Base-by-base conservation (phyloP, 2,888 invertebrate species). In the Creontiades dilutus region DNA sequence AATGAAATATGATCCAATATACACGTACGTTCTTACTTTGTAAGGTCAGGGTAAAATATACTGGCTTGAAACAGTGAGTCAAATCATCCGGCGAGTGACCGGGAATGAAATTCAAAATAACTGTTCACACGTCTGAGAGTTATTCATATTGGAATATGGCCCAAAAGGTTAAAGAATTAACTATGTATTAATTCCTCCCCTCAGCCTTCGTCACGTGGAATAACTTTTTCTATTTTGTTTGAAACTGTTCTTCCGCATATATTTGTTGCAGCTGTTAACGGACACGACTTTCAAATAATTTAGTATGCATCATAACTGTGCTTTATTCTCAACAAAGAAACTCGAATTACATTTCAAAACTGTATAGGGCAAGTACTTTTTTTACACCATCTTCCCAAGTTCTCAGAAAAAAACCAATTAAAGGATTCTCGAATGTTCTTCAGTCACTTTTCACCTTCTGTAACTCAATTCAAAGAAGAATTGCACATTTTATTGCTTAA, bases 71-170 rank as follows among this genome's bases (percentile, higher is more conserved):
- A 5, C 68, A 23, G 23, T 14, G n/a, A 23, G 68, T 68, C 11
- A 68, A 68, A 23, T 68, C 68, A 68, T 23, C 68, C 68, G 68
- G 19, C 16, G 7, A 16, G n/a, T n/a, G 57, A 68, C 13, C 68
- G 11, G 23, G 68, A 68, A 68, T 68, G 23, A 68, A 68, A 68
- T 68, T 68, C 68, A 68, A 23, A 68, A 68, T 23, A 68, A 68
- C 68, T 11, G 23, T 23, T 68, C 13, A 27, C 11, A 68, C 23
- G 11, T 12, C 68, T 19, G 19, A 9, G 68, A 23, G 23, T 13
- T 27, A 27, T 68, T 68, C 23, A 68, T 12, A 68, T 68, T 68
- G 9, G 68, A 68, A 68, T 23, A 68, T 68, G 9, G 23, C 23
- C 23, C 68, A 68, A 23, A 68, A 68, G 68, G 68, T 68, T 68